Conservation (phyloP, 2,113 vertebrate genomes). For the Stercorarius parasiticus region DNA sequence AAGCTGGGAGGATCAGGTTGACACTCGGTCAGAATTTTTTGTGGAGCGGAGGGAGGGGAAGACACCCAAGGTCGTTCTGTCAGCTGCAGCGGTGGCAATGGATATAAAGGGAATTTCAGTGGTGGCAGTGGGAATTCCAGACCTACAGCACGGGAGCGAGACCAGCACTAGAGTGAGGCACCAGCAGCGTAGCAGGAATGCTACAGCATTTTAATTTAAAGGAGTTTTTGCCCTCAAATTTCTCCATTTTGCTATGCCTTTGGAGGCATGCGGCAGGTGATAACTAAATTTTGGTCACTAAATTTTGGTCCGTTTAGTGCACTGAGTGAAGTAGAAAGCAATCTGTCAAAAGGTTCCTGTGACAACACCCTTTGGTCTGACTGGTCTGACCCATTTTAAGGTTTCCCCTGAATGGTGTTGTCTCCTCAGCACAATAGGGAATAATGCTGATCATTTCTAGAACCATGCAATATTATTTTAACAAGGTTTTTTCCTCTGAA, state of each 20-base stretch:
- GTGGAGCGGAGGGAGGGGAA: not conserved
- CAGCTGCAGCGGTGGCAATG: not conserved
- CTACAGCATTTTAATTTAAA: not conserved
- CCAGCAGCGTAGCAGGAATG: not conserved
- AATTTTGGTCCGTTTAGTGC: not conserved
- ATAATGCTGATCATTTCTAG: not conserved
- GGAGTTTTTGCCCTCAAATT: not conserved
- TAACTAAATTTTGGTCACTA: not conserved
- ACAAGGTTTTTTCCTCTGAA: not conserved
- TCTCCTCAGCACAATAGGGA: rapidly evolving
- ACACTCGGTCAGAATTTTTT: not conserved
- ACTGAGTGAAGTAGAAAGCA: not conserved
- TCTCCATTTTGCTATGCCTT: not conserved
- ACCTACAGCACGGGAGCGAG: not conserved
- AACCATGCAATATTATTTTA: not conserved
- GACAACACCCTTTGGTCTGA: not conserved
- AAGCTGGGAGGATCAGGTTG: not conserved
- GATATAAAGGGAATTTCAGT: not conserved
- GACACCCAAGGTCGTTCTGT: not conserved
- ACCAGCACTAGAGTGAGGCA: not conserved
- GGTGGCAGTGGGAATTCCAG: not conserved
- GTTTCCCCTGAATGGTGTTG: not conserved
- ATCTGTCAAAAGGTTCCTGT: not conserved
- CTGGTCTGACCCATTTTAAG: not conserved
- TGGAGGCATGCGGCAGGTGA: not conserved